Evolutionary conservation across 1,140 invertebrate species (phyloP).

Genomic region (Steinernema khuongi): DNA sequence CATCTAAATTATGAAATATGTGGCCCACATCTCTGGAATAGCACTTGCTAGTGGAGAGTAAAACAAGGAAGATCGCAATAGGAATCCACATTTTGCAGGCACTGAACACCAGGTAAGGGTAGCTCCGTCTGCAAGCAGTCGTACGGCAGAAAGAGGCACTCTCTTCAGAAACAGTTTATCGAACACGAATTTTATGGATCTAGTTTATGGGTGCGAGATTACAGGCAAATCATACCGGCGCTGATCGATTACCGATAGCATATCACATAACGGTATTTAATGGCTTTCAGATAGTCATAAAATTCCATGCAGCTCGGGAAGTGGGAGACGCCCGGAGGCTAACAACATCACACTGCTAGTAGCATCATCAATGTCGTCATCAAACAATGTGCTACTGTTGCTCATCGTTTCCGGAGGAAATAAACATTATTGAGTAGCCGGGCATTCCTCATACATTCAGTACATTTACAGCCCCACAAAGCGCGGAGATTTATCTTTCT

Average conservation of each 20-base stretch:
- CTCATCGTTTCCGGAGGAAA: too few relatives aligned
- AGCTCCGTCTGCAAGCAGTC: not conserved
- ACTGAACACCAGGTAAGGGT: not conserved
- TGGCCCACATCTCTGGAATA: not conserved
- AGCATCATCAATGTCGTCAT: too few relatives aligned
- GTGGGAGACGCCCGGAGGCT: not conserved
- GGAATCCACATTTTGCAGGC: not conserved
- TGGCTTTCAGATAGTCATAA: conserved; percentile 8
- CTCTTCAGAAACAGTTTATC: not conserved
- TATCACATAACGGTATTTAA: not conserved
- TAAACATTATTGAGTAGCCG: too few relatives aligned
- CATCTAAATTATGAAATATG: not conserved
- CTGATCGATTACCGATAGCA: conserved; percentile 1
- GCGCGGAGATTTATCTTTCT: too few relatives aligned
- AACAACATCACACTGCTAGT: too few relatives aligned
- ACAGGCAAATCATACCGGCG: not conserved
- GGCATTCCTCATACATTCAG: too few relatives aligned
- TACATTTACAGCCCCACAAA: too few relatives aligned
- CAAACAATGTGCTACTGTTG: too few relatives aligned
- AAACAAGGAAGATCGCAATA: not conserved
- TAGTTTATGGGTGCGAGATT: not conserved
- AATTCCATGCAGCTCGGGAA: too few relatives aligned
- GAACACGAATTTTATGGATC: not conserved
- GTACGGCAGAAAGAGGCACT: not conserved
- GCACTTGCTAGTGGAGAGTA: not conserved